phyloP scores from a whole-genome alignment of 2,113 vertebrate genomes.

The Ovis aries region DNA sequence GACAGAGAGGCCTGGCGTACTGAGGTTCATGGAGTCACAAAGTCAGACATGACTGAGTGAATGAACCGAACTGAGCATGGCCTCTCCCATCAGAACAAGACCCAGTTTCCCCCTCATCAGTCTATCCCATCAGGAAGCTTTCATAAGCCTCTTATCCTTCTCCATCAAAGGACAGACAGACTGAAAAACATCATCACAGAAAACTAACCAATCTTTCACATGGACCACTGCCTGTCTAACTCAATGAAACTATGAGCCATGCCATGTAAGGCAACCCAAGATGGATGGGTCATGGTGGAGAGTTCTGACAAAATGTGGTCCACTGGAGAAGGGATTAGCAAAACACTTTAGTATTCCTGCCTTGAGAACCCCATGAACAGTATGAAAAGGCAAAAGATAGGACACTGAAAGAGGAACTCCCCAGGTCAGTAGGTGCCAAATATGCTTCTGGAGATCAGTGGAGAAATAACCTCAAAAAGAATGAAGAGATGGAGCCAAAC shows the following conservation, averaged over 20 bases:
- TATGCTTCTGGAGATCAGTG: background rate
- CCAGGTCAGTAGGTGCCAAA: background rate
- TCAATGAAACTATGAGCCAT: background rate
- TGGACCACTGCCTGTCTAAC: background rate
- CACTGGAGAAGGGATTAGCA: background rate
- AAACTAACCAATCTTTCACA: background rate
- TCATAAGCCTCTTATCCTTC: background rate
- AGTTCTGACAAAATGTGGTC: background rate
- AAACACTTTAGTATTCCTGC: background rate
- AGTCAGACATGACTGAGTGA: accelerated
- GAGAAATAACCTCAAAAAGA: background rate
- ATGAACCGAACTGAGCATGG: background rate
- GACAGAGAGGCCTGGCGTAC: background rate
- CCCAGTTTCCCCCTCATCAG: background rate
- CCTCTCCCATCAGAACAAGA: background rate
- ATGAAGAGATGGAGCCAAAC: background rate
- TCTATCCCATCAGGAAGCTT: background rate
- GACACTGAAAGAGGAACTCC: background rate
- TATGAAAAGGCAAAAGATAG: background rate
- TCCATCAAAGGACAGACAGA: background rate
- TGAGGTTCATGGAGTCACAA: background rate
- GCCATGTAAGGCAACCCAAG: background rate
- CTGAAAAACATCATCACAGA: background rate
- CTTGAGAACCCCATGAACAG: background rate
- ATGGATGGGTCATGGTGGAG: background rate